Evolutionary conservation across 2,888 invertebrate species (phyloP), one percentile per base, ranked within the genome.

Genomic region (Thera obeliscata): DNA sequence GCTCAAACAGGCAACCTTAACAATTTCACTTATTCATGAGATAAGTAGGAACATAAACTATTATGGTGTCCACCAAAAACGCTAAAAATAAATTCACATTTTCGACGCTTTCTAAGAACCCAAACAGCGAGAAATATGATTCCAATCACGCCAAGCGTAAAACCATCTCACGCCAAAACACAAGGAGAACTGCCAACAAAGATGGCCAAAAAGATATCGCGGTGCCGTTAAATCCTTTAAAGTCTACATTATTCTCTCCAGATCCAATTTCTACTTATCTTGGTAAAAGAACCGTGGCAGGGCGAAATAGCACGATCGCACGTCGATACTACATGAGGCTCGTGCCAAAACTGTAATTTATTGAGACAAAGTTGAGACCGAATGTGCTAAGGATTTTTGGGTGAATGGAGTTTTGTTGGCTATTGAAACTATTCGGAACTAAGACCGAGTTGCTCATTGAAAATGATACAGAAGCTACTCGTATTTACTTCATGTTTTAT

Each of bases 281-380:
- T 77, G 82, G 85, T 85, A 89, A 89, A 89, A 89, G 87, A 70
- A 74, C 70, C 70, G 74, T 69, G 74, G 65, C 70, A 70, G 56
- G 80, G 75, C 75, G 80, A 78, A 84, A 82, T 77, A 80, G 83
- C 80, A 75, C 80, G 80, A 82, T 82, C 76, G 74, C 75, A 78
- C 76, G 78, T 83, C 86, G 84, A 85, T 85, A 82, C 81, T 74
- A 69, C 73, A 71, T 69, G 71, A 71, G 68, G 73, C 74, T 78
- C 80, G 86, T 87, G 88, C 88, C 88, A 88, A 87, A 87, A 85
- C 80, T 81, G 74, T 78, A 81, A 87, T 87, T 87, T 87, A 88
- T 86, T 82, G 84, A 81, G 81, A 82, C 81, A 82, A 80, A 83
- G 82, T 85, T 82, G 72, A 77, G 72, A 77, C 79, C 79, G 82